These are phyloP conservation scores for Nasonia oneida DNA, from an alignment of 2,888 invertebrate species.

Conservation along the genomic window DNA sequence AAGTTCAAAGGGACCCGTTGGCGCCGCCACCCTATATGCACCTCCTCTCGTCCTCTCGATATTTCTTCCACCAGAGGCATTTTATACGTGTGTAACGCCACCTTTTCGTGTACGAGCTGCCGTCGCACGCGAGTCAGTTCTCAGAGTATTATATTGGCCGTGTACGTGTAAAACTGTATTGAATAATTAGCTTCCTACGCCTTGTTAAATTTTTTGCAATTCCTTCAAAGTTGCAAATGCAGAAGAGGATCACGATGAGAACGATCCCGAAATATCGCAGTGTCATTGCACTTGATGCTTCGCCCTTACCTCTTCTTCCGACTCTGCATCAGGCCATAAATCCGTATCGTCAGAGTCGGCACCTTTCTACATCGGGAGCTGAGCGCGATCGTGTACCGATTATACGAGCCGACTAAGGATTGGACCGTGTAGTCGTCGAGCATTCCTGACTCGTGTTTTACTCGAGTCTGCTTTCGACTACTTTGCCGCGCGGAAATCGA, in stretches of 20 bases:
- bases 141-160: constrained; percentile 1
- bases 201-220: too few species aligned
- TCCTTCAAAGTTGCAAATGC: not conserved
- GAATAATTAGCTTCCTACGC: too few species aligned
- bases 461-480: not conserved
- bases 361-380: not conserved
- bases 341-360: not conserved
- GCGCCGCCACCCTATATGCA: constrained; percentile 74
- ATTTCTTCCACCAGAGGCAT: not conserved
- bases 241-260: not conserved
- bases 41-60: constrained; percentile 68
- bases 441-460: constrained; percentile 19
- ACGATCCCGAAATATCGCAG: not conserved
- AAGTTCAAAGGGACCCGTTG: constrained; percentile 77
- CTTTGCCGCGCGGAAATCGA: constrained; percentile 18
- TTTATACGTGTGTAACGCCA: not conserved
- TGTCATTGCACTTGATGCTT: not conserved
- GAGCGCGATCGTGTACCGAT: constrained; percentile 32
- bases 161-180: not conserved
- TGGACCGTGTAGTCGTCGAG: not conserved
- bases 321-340: not conserved
- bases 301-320: not conserved
- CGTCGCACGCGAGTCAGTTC: not conserved
- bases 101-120: constrained; percentile 15
- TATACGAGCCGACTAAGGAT: not conserved